Conservation (phyloP, 1,140 invertebrate genomes). For the Brachionus rotundiformis region DNA sequence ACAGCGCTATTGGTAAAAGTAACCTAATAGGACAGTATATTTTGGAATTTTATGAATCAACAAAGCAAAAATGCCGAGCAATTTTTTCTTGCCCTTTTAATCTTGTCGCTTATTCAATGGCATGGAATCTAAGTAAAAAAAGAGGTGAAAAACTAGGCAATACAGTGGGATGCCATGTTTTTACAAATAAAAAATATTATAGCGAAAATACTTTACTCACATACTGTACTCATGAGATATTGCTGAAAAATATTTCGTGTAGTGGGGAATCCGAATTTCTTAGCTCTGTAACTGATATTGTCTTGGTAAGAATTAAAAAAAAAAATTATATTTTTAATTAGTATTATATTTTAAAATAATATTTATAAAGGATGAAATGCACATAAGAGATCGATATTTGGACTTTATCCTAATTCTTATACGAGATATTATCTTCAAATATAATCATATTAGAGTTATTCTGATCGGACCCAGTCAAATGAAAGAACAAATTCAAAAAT, state of each 20-base stretch:
- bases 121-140: constrained; percentile 78
- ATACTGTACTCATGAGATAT: constrained; percentile 84
- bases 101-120: constrained; percentile 82
- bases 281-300: constrained; percentile 78
- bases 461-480: constrained; percentile 90
- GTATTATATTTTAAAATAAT: too few relatives aligned
- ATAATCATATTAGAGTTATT: constrained; percentile 76
- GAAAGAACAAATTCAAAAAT: constrained; percentile 76
- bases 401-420: constrained; percentile 87
- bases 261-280: constrained; percentile 69
- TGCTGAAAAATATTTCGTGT: constrained; percentile 80
- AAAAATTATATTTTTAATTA: too few relatives aligned
- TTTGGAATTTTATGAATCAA: constrained; percentile 66
- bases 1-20: constrained; percentile 85
- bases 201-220: constrained; percentile 77
- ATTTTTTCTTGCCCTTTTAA: constrained; percentile 89
- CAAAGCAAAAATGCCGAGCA: constrained; percentile 75
- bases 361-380: constrained; percentile 81
- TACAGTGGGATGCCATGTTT: constrained; percentile 81
- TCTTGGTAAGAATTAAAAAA: constrained; percentile 73
- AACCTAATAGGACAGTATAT: constrained; percentile 77
- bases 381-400: constrained; percentile 86
- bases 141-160: constrained; percentile 80
- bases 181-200: not conserved
- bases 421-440: constrained; percentile 73